Evolutionary conservation across 2,113 vertebrate genomes (phyloP).

Genomic region (Plectropomus leopardus): DNA sequence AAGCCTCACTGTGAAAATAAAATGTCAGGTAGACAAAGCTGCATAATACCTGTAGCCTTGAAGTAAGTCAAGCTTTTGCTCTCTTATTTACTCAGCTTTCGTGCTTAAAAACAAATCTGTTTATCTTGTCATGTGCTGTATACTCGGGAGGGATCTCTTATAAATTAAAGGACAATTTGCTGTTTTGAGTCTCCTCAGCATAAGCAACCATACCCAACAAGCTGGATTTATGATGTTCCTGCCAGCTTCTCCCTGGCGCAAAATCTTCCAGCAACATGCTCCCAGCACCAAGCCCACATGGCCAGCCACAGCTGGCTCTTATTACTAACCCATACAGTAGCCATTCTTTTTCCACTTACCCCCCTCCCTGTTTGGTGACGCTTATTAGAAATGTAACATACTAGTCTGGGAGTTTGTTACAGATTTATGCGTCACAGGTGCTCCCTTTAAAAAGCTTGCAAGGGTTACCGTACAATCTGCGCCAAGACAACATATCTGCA

Average conservation of each 20-base stretch:
- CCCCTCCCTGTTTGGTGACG: slow-evolving; percentile 87
- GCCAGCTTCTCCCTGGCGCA: slow-evolving; percentile 77
- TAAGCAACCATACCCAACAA: slow-evolving; percentile 70
- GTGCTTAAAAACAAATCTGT: slow-evolving; percentile 25
- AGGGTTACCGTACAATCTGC: slow-evolving; percentile 48
- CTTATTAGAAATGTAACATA: slow-evolving; percentile 94
- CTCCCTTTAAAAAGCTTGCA: slow-evolving; percentile 81
- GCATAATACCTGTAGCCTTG: background rate
- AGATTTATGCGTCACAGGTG: slow-evolving; percentile 94
- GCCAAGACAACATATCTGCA: slow-evolving; percentile 33
- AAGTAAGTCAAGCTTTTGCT: background rate
- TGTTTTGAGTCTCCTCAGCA: slow-evolving; percentile 55
- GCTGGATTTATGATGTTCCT: slow-evolving; percentile 81
- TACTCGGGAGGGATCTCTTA: slow-evolving; percentile 42
- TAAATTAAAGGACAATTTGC: slow-evolving; percentile 78
- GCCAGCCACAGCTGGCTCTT: slow-evolving; percentile 93
- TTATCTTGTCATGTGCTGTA: slow-evolving; percentile 27
- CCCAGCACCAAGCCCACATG: slow-evolving; percentile 74
- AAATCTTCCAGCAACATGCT: slow-evolving; percentile 72
- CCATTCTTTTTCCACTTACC: slow-evolving; percentile 94
- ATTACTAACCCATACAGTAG: slow-evolving; percentile 91
- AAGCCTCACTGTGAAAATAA: slow-evolving; percentile 2
- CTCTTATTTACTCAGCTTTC: slow-evolving; percentile 6
- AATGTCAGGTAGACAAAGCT: slow-evolving; percentile 9
- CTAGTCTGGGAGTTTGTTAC: slow-evolving; percentile 85